phyloP scores from a whole-genome alignment of 2,888 invertebrate genomes.

The Ecliptopera silaceata region DNA sequence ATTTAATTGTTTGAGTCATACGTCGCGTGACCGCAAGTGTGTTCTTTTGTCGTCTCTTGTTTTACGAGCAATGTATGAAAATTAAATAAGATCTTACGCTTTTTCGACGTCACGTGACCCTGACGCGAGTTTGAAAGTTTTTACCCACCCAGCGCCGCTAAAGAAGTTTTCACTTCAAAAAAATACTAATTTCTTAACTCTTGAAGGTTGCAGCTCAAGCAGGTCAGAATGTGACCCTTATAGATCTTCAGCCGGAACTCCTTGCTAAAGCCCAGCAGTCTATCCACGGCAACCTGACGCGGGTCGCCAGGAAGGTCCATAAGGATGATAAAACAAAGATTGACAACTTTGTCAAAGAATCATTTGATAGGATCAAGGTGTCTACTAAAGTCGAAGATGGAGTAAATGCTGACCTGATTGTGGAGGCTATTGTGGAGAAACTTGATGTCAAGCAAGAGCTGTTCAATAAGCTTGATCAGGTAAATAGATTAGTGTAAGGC shows the following conservation, averaged over 20 bases:
- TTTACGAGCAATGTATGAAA: too few relatives aligned
- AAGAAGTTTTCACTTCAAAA: too few relatives aligned
- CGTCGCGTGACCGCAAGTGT: too few relatives aligned
- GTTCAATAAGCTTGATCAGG: slow-evolving; percentile 88
- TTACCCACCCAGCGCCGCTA: too few relatives aligned
- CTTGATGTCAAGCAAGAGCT: slow-evolving; percentile 90
- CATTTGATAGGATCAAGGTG: slow-evolving; percentile 75
- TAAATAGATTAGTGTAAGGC: slow-evolving; percentile 43
- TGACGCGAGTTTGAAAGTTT: too few relatives aligned
- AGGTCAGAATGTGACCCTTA: slow-evolving; percentile 91
- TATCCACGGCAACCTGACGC: slow-evolving; percentile 86
- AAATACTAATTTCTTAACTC: too few relatives aligned
- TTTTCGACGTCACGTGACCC: too few relatives aligned
- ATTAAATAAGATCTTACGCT: too few relatives aligned
- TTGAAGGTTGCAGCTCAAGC: slow-evolving; percentile 92
- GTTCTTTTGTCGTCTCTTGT: too few relatives aligned
- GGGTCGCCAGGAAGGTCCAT: slow-evolving; percentile 90
- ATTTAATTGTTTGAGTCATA: too few relatives aligned
- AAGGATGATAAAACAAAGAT: slow-evolving; percentile 86
- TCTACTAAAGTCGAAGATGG: slow-evolving; percentile 84
- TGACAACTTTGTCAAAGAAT: slow-evolving; percentile 86
- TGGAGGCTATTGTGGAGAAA: slow-evolving; percentile 95
- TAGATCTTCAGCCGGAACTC: slow-evolving; percentile 89
- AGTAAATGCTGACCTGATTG: slow-evolving; percentile 87
- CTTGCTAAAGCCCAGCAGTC: slow-evolving; percentile 88